Evolutionary conservation across 2,113 vertebrate species (phyloP), one percentile per base, ranked within the genome.

Genomic region (Nettapus auritus): DNA sequence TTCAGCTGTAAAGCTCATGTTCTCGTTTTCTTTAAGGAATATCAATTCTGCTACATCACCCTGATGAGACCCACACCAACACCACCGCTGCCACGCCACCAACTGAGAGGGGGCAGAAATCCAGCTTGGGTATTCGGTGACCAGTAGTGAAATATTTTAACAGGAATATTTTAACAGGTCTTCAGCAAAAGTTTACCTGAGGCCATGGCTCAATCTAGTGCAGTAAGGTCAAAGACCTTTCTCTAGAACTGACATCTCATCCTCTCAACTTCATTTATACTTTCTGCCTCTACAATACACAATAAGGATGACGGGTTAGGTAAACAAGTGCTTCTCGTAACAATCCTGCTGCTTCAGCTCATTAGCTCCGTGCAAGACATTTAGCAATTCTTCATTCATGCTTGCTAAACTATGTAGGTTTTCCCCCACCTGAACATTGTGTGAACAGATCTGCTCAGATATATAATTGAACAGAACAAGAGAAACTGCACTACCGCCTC

Each of bases 31-130:
- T 53, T 23, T 25, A 56, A 57, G 29, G 26, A 48, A 55, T 48
- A 38, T 40, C 3, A 86, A 80, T 19, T 29, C 28, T 53, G 4
- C 29, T 56, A 15, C 38, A 23, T 16, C 26, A 44, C 18, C 9
- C 17, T n/a, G 21, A 33, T 5, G 29, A 74, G 25, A 74, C 34
- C 31, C 6, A 44, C 13, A 55, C 28, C 40, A 46, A 22, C 67
- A 68, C 7, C 3, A 1, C 40, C 6, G 9, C 50, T 12, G 16
- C 50, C 50, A 38, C 34, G 3, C 34, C 38, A 34, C 60, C 36
- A 74, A 33, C 15, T 28, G 42, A 7, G 29, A n/a, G 31, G 2
- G 1, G 5, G 44, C 73, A 34, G 29, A 6, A 25, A 4, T 1
- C 25, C 0, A 52, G 15, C 22, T 52, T 34, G 33, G 23, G 67